Evolutionary conservation across 2,797 vertebrate genomes (phyloP), one percentile per base, ranked within the genome.

Genomic region (Anguilla obscura): DNA sequence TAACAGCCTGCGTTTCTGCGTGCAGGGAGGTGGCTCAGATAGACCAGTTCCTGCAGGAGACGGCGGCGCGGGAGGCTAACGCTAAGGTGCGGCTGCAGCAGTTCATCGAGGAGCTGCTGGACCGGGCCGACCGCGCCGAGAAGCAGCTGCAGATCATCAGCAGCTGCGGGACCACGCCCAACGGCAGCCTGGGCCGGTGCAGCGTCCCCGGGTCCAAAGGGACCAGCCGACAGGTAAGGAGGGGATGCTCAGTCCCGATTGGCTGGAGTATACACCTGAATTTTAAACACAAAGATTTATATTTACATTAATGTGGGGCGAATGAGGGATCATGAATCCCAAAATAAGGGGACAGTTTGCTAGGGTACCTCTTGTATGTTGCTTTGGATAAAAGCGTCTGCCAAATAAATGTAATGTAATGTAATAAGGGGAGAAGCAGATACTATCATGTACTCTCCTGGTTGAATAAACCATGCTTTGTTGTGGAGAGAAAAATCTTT

Each of bases 121-220:
- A 99, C 93, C 96, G 99, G 0, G 99, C 98, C 0, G 99, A 99
- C 94, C 97, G 99, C 0, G 99, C 99, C 0, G 99, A 99, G 89
- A 98, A 99, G 89, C 98, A 99, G 95, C 96, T 99, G 10, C 98
- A 99, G 95, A 98, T 99, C 94, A 99, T 99, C 96, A 99, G 98
- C 93, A 99, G 98, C 93, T 99, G 98, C 0, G 97, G 97, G 71
- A 98, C 97, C 89, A 98, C 98, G 0, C 98, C 98, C 0, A 99
- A 98, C 0, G 97, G 98, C 93, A 99, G 98, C 94, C 95, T 99
- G 92, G 97, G 98, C 0, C 96, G 96, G 66, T 97, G 97, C 82
- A 97, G 97, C 66, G 95, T 98, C 0, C 97, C 98, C 0, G 97
- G 95, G 2, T 92, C 95, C 24, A 98, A 98, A 93, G 96, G 94